Conservation (phyloP, 1,140 invertebrate genomes). For the Elysia chlorotica region DNA sequence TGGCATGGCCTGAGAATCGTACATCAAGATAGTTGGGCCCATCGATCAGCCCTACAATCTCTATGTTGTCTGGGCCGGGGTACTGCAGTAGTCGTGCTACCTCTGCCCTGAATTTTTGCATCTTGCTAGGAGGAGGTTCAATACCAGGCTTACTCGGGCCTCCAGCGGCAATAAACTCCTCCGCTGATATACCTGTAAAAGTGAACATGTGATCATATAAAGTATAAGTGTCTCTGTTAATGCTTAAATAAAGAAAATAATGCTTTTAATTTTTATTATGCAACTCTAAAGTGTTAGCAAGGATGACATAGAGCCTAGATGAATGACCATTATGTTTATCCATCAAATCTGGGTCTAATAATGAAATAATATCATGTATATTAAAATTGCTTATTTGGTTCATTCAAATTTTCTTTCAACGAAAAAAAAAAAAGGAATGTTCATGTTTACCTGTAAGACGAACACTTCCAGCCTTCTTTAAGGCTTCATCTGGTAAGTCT, state of each 20-base stretch:
- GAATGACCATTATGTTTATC: no score
- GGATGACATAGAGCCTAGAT: no score
- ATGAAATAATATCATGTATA: no score
- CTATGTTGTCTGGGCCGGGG: slow-evolving; percentile 86
- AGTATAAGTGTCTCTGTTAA: no score
- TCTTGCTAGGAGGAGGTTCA: slow-evolving; percentile 78
- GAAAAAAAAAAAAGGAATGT: no score
- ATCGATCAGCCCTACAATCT: slow-evolving; percentile 85
- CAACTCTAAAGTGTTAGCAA: no score
- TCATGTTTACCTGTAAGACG: slow-evolving; percentile 83
- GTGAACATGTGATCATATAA: background rate
- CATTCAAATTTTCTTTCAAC: no score
- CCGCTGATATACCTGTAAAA: slow-evolving; percentile 83
- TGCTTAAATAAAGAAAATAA: no score
- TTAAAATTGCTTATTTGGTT: no score
- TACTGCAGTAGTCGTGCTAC: slow-evolving; percentile 74
- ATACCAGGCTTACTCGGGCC: no score
- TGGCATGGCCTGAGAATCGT: slow-evolving; percentile 92
- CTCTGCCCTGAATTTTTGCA: slow-evolving; percentile 86
- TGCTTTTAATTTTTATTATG: no score
- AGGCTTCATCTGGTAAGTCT: slow-evolving; percentile 93
- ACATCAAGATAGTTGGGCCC: slow-evolving; percentile 69
- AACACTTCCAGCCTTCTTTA: slow-evolving; percentile 92
- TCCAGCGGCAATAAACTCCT: slow-evolving; percentile 96
- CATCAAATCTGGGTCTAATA: no score